A percentile compares a stretch with the other conserved stretches of the same genome.
Evolutionary conservation across 2,888 invertebrate genomes (phyloP).

Genomic region (Mythimna impura): DNA sequence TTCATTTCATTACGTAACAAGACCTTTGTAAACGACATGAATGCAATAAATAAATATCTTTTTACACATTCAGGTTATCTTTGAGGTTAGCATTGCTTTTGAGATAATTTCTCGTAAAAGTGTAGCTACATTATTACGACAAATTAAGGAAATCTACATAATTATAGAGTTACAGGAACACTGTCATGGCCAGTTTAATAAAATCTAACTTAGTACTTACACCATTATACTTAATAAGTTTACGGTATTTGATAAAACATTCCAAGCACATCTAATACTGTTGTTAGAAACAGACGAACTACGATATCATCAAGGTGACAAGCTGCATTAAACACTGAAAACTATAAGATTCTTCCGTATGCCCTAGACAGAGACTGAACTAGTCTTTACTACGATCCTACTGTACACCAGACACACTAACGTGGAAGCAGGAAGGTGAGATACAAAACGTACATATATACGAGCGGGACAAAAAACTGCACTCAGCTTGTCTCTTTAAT

Average conservation of each 20-base stretch:
- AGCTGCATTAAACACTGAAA: slow-evolving; percentile 26
- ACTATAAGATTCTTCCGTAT: slow-evolving; percentile 10
- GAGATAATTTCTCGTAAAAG: neutral
- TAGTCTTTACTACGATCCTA: slow-evolving; percentile 34
- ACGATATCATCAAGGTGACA: slow-evolving; percentile 6
- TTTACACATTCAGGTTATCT: slow-evolving; percentile 5
- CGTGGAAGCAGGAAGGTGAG: slow-evolving; percentile 40
- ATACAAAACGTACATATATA: neutral
- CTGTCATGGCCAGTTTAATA: neutral
- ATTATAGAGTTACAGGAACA: neutral
- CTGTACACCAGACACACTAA: slow-evolving; percentile 28
- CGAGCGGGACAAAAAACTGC: slow-evolving; percentile 42
- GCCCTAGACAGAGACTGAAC: slow-evolving; percentile 43
- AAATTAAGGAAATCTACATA: neutral
- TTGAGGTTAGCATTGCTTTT: slow-evolving; percentile 12
- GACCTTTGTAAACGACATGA: too few relatives aligned
- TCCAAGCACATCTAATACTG: slow-evolving; percentile 8
- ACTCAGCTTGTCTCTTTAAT: slow-evolving; percentile 28
- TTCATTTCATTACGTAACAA: too few relatives aligned
- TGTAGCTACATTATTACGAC: neutral
- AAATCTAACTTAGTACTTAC: neutral
- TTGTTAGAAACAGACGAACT: too few relatives aligned
- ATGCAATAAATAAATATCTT: neutral
- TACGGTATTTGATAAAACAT: neutral
- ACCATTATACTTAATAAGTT: neutral